phyloP scores from a whole-genome alignment of 1,140 invertebrate species.

The Drosophila saltans region DNA sequence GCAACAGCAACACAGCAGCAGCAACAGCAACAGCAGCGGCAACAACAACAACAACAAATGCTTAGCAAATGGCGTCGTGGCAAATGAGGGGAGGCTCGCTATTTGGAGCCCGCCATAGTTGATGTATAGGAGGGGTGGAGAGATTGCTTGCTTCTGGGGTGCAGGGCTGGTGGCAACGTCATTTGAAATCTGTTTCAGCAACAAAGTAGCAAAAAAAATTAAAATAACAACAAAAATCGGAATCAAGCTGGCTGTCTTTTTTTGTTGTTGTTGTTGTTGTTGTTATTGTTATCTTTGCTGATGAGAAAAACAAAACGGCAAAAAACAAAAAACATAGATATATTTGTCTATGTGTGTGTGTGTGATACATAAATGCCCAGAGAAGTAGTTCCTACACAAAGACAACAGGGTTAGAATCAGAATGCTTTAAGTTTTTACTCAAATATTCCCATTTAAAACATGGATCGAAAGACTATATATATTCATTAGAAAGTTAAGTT shows the following conservation, averaged over 20 bases:
- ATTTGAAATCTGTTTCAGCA: constrained; percentile 30
- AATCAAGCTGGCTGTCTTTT: constrained; percentile 18
- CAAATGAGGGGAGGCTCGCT: constrained; percentile 45
- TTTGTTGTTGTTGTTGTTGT: too few relatives aligned
- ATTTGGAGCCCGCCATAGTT: not conserved
- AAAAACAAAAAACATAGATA: not conserved
- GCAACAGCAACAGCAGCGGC: constrained; percentile 21
- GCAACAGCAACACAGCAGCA: constrained; percentile 29
- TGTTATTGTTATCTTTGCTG: constrained; percentile 32
- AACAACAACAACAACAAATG: constrained; percentile 39
- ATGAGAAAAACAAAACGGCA: constrained; percentile 9
- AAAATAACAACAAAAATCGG: constrained; percentile 19
- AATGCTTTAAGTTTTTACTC: too few relatives aligned
- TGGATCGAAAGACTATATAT: too few relatives aligned
- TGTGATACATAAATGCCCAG: too few relatives aligned
- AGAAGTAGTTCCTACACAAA: too few relatives aligned
- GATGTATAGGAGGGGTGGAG: not conserved
- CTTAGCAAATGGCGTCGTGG: constrained; percentile 71
- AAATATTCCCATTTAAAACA: too few relatives aligned
- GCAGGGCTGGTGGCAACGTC: not conserved
- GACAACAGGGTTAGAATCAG: too few relatives aligned
- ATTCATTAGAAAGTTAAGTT: too few relatives aligned
- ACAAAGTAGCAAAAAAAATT: constrained; percentile 34
- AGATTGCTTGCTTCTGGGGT: not conserved
- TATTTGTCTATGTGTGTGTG: not conserved